These are phyloP conservation scores for Acanthurus tractus DNA, from an alignment of 2,797 vertebrate species.

Conservation along the genomic window DNA sequence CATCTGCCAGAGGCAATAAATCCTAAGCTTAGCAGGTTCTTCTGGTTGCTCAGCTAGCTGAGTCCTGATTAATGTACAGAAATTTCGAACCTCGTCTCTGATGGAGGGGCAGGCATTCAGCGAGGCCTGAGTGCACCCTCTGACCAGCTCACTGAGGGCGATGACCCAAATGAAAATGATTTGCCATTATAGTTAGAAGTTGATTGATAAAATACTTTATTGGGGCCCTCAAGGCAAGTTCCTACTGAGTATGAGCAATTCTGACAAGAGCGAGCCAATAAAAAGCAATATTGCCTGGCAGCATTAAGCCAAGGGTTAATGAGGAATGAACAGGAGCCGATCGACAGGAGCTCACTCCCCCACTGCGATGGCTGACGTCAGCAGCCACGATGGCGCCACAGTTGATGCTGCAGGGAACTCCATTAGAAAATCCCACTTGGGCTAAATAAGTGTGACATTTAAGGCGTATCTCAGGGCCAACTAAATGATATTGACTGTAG, in stretches of 20 bases:
- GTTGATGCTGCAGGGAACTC: conserved; percentile 33
- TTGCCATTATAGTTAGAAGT: not conserved
- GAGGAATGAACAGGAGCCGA: conserved; percentile 63
- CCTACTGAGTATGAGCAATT: not conserved
- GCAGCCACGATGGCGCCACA: conserved; percentile 8
- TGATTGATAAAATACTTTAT: not conserved
- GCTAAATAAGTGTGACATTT: conserved; percentile 31
- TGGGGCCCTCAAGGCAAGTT: not conserved
- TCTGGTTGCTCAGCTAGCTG: not conserved
- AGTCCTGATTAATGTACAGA: not conserved
- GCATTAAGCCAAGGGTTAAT: conserved; percentile 48
- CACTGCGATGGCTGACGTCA: conserved; percentile 51
- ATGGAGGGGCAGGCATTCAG: conserved; percentile 46
- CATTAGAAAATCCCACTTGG: conserved; percentile 26
- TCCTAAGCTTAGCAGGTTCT: too few species aligned
- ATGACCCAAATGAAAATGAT: conserved; percentile 64
- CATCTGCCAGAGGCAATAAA: too few species aligned
- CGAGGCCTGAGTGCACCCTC: conserved; percentile 50
- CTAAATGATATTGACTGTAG: conserved; percentile 4
- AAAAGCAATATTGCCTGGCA: conserved; percentile 21
- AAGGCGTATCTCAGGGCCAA: conserved; percentile 11
- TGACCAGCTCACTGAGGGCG: conserved; percentile 49
- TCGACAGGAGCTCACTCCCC: conserved; percentile 40
- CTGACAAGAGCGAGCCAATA: too few species aligned
- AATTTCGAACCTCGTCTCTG: not conserved